Evolutionary conservation across 2,797 vertebrate genomes (phyloP).

Genomic region (Microcaecilia unicolor): DNA sequence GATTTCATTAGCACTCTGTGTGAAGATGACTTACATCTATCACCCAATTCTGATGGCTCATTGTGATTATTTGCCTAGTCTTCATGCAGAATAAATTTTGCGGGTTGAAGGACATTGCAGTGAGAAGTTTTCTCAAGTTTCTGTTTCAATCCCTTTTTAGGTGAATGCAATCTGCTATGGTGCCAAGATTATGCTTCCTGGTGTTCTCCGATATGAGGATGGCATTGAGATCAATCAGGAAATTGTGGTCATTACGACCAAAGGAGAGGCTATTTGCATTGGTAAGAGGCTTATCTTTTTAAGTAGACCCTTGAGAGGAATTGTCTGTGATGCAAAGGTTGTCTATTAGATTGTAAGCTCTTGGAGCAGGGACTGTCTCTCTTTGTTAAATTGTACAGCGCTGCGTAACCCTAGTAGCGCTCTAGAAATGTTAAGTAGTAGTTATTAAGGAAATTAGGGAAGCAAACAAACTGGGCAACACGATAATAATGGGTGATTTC

Average conservation of each 20-base stretch:
- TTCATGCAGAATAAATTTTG: too few species aligned
- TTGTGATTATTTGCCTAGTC: too few species aligned
- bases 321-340: too few species aligned
- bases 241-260: constrained; percentile 87
- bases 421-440: too few species aligned
- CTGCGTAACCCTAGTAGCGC: too few species aligned
- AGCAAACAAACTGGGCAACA: too few species aligned
- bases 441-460: too few species aligned
- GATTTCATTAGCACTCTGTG: constrained; percentile 18
- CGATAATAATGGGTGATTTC: too few species aligned
- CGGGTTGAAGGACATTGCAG: rapidly evolving
- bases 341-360: too few species aligned
- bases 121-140: background rate
- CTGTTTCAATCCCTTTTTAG: constrained; percentile 41
- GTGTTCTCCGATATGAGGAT: constrained; percentile 86
- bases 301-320: too few species aligned
- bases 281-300: constrained; percentile 49
- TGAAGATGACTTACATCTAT: constrained; percentile 36
- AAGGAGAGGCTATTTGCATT: constrained; percentile 90
- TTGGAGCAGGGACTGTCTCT: too few species aligned
- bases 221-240: constrained; percentile 93
- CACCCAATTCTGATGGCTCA: constrained; percentile 35
- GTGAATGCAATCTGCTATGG: constrained; percentile 97
- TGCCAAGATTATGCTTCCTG: constrained; percentile 93
- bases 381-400: too few species aligned